Conservation (phyloP, 2,888 invertebrate genomes). For the Spilarctia lutea region DNA sequence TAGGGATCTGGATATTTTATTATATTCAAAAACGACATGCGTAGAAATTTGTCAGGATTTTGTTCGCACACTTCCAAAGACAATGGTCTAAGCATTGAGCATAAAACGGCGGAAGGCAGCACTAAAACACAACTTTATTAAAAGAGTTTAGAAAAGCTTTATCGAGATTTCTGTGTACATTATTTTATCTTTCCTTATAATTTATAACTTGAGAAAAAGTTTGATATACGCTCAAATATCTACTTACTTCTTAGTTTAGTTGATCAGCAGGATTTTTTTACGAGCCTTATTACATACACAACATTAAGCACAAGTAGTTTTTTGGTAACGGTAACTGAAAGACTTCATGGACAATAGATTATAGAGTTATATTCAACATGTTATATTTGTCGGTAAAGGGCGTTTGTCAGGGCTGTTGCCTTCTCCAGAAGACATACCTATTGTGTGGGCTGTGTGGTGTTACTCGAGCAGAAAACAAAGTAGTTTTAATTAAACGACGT, state of each 20-base stretch:
- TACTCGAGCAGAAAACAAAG: too few species aligned
- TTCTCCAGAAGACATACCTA: too few species aligned
- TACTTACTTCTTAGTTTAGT: background rate
- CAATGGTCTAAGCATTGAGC: background rate
- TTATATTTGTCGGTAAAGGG: too few species aligned
- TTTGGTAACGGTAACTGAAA: background rate
- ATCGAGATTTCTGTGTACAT: background rate
- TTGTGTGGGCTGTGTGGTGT: too few species aligned
- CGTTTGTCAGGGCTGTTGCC: too few species aligned
- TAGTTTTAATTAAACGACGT: too few species aligned
- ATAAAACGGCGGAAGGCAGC: background rate
- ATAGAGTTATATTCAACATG: too few species aligned
- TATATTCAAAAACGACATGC: slow-evolving; percentile 12
- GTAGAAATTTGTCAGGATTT: slow-evolving; percentile 5
- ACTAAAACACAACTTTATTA: background rate
- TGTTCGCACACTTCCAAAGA: background rate
- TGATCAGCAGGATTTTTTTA: background rate
- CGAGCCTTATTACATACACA: background rate
- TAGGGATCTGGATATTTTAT: slow-evolving; percentile 21
- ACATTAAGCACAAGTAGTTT: background rate
- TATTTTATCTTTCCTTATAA: background rate
- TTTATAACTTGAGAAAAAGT: background rate
- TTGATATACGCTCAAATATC: background rate
- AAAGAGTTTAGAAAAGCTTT: background rate
- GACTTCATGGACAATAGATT: background rate